These are phyloP conservation scores for Polyergus mexicanus DNA, from an alignment of 1,140 invertebrate species.

Conservation along the genomic window DNA sequence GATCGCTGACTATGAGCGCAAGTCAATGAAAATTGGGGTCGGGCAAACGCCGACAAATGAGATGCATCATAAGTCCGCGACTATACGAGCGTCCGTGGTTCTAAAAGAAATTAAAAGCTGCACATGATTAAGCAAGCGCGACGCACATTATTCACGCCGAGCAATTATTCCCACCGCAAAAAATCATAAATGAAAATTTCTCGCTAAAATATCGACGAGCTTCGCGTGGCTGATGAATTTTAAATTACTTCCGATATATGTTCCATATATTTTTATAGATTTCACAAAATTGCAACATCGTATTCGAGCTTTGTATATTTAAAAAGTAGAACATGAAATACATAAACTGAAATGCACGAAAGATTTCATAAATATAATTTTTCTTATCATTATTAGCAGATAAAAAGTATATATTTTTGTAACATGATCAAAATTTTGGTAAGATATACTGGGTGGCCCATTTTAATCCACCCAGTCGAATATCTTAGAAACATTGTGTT, in stretches of 20 bases:
- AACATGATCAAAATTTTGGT: not conserved
- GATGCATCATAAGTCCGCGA: slow-evolving; percentile 44
- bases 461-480: too few relatives aligned
- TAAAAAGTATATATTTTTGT: not conserved
- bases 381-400: slow-evolving; percentile 1
- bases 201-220: not conserved
- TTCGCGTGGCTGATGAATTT: not conserved
- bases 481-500: too few relatives aligned
- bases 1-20: slow-evolving; percentile 12
- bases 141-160: too few relatives aligned
- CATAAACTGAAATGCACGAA: not conserved
- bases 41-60: slow-evolving; percentile 15
- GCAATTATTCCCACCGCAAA: slow-evolving; percentile 3
- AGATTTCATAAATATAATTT: not conserved
- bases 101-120: slow-evolving; percentile 4
- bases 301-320: not conserved
- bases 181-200: not conserved
- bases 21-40: slow-evolving; percentile 17
- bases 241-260: not conserved
- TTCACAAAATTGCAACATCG: not conserved
- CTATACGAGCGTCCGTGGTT: slow-evolving; percentile 27
- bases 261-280: not conserved
- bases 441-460: too few relatives aligned
- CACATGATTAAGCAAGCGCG: not conserved
- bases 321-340: not conserved